These are phyloP conservation scores for Andrena hattorfiana DNA, from an alignment of 2,888 invertebrate species.

Conservation along the genomic window DNA sequence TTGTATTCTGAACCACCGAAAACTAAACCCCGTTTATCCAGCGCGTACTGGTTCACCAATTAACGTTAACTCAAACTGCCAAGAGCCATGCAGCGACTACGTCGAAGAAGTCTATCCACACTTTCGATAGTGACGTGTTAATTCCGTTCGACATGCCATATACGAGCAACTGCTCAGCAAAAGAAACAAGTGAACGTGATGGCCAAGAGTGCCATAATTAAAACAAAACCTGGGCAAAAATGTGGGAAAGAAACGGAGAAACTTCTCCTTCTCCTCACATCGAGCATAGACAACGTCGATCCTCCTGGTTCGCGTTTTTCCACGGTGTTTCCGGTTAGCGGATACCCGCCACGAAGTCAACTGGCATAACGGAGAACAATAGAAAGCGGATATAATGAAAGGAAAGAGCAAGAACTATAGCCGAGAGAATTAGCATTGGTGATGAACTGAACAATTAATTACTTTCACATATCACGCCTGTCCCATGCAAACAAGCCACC, in stretches of 20 bases:
- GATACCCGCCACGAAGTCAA: slow-evolving; percentile 44
- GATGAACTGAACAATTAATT: slow-evolving; percentile 51
- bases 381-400: slow-evolving; percentile 57
- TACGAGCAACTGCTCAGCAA: not conserved
- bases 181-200: not conserved
- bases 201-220: not conserved
- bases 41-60: too few species aligned
- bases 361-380: slow-evolving; percentile 67
- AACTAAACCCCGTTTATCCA: too few species aligned
- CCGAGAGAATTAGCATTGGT: slow-evolving; percentile 44
- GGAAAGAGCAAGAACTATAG: slow-evolving; percentile 44
- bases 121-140: too few species aligned
- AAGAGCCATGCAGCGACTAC: too few species aligned
- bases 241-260: slow-evolving; percentile 32
- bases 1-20: too few species aligned
- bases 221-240: slow-evolving; percentile 12
- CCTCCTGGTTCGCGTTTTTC: slow-evolving; percentile 44
- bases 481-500: not conserved
- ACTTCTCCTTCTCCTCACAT: slow-evolving; percentile 58
- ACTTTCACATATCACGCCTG: slow-evolving; percentile 45
- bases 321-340: slow-evolving; percentile 59
- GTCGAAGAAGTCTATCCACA: too few species aligned
- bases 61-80: too few species aligned
- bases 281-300: slow-evolving; percentile 47
- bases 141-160: too few species aligned